Percentiles rank a stretch among this genome's conserved stretches.
phyloP scores from a whole-genome alignment of 2,888 invertebrate genomes.

The Camponotus fellah region DNA sequence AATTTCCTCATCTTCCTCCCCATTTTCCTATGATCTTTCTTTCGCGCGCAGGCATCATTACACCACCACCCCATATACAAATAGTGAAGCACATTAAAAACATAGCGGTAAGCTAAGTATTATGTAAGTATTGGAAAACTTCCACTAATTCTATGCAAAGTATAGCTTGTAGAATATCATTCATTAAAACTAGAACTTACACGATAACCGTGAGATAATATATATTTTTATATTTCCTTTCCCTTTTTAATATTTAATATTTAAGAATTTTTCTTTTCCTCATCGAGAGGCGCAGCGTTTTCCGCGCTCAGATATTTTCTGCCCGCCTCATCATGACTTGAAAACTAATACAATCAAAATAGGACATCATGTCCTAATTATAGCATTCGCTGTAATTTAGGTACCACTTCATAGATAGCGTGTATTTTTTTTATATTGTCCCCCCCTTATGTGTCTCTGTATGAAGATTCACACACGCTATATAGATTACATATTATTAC shows the following conservation, averaged over 20 bases:
- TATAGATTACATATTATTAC: slow-evolving; percentile 57
- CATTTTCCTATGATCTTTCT: slow-evolving; percentile 5
- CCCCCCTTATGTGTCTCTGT: not conserved
- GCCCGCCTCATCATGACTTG: not conserved
- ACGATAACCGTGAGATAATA: slow-evolving; percentile 24
- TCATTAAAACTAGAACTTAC: slow-evolving; percentile 72
- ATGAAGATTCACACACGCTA: slow-evolving; percentile 36
- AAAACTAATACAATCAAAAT: slow-evolving; percentile 37
- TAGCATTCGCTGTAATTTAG: slow-evolving; percentile 66
- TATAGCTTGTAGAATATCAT: slow-evolving; percentile 91
- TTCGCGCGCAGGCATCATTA: slow-evolving; percentile 48
- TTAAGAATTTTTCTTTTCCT: not conserved
- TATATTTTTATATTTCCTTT: slow-evolving; percentile 15
- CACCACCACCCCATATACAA: slow-evolving; percentile 68
- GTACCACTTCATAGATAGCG: slow-evolving; percentile 65
- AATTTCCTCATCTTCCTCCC: not conserved
- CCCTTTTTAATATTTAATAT: slow-evolving; percentile 4
- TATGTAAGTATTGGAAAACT: slow-evolving; percentile 91
- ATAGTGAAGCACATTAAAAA: slow-evolving; percentile 79
- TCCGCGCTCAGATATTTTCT: not conserved
- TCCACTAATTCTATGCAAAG: slow-evolving; percentile 97
- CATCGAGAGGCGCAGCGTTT: slow-evolving; percentile 2
- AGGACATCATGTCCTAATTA: slow-evolving; percentile 45
- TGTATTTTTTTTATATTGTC: slow-evolving; percentile 28
- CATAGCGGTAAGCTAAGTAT: slow-evolving; percentile 80